Base-by-base conservation (phyloP, 1,140 invertebrate species). In the Drosophila parabipectinata region DNA sequence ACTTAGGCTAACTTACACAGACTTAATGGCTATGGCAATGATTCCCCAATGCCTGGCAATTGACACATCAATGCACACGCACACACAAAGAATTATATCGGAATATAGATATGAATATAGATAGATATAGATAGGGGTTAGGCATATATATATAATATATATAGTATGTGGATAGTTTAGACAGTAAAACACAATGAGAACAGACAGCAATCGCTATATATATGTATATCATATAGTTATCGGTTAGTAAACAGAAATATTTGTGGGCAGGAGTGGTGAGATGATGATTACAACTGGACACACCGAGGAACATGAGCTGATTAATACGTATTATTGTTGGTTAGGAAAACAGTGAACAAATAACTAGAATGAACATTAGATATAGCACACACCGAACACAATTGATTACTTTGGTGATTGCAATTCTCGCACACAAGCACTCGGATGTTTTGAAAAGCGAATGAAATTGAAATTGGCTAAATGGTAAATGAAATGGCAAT, bases 401-500 rank as follows among this genome's bases (percentile, higher is more conserved):
- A 82, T 79, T 82, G 83, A 88, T 87, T 82, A 76, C 75, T 87
- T 87, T 80, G 58, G 37, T 78, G 73, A 79, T 79, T 87, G 78
- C 45, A 64, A 54, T 32, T 77, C 56, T 30, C 62, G 24, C 73
- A 37, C 59, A 41, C 39, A 8, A 14, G 1, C 71, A 45, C 21
- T 9, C 56, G 54, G 10, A 24, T 47, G 41, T 47, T 30, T 30
- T 53, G 44, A 34, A 72, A 62, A 68, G 54, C 62, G 52, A 58
- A 47, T 58, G 41, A 14, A 64, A 47, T 45, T 21, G 41, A 50
- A 63, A 63, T 53, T 45, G 44, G 44, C 39, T 28, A 60, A 61
- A 78, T 64, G 51, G 58, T 69, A 71, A 48, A 48, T 48, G 44
- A 39, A 66, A 47, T 47, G 15, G 44, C 56, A 73, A 77, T 77